These are phyloP conservation scores for Marasmarcha lunaedactyla DNA, from an alignment of 2,888 invertebrate species.

Conservation along the genomic window DNA sequence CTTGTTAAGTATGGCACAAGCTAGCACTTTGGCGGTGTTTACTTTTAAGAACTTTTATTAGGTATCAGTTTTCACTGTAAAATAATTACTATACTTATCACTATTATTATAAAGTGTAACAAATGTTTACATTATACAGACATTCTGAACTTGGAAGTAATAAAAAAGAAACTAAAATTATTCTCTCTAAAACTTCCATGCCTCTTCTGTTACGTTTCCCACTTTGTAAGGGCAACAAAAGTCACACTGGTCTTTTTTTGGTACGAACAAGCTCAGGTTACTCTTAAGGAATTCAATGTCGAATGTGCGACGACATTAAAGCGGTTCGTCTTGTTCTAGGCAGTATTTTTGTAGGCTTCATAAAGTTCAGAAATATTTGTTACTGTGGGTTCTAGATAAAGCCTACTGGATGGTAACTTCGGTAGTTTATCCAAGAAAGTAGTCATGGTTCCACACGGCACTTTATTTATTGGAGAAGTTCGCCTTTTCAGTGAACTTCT, in stretches of 20 bases:
- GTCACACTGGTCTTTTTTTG: conserved; percentile 3
- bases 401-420: conserved; percentile 3
- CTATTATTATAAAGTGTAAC: too few species aligned
- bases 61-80: too few species aligned
- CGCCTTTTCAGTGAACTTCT: conserved; percentile 5
- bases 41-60: too few species aligned
- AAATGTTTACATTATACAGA: too few species aligned
- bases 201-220: conserved; percentile 3
- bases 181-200: too few species aligned
- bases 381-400: conserved; percentile 3
- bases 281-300: conserved; percentile 3
- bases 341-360: conserved; percentile 3
- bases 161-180: too few species aligned
- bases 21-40: too few species aligned
- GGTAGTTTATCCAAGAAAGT: conserved; percentile 4
- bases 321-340: not conserved
- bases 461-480: conserved; percentile 5
- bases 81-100: too few species aligned
- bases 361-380: conserved; percentile 3
- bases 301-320: conserved; percentile 1
- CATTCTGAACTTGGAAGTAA: too few species aligned
- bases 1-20: too few species aligned
- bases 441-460: not conserved
- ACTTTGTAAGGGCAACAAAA: conserved; percentile 1
- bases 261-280: conserved; percentile 1